phyloP scores from a whole-genome alignment of 1,140 invertebrate species.

The Phthorimaea operculella region DNA sequence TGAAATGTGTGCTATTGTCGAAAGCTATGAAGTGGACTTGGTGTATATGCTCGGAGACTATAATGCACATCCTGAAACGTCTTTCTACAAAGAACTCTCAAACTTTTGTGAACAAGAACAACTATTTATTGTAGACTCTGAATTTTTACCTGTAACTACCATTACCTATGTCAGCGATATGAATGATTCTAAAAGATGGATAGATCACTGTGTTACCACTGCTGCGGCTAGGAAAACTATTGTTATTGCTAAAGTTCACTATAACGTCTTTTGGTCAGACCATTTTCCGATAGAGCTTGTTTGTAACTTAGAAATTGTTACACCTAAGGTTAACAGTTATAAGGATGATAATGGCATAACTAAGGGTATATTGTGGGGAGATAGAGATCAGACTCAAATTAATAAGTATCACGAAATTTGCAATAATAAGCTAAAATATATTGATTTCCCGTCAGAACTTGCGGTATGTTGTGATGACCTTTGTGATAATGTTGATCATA shows the following conservation, averaged over 20 bases:
- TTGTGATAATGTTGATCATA: conserved; percentile 3
- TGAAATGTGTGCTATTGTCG: conserved; percentile 6
- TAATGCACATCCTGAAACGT: conserved; percentile 1
- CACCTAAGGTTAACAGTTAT: background rate
- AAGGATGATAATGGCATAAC: background rate
- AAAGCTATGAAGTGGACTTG: background rate
- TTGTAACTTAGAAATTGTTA: conserved; percentile 3
- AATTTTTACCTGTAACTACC: background rate
- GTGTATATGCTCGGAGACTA: conserved; percentile 5
- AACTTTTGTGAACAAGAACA: conserved; percentile 5
- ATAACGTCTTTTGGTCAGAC: conserved; percentile 7
- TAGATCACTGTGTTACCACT: conserved; percentile 7
- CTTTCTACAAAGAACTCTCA: background rate
- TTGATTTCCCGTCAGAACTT: conserved; percentile 4
- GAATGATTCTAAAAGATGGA: conserved; percentile 2
- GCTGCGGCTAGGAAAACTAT: conserved; percentile 1
- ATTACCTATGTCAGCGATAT: conserved; percentile 6
- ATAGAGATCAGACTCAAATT: background rate
- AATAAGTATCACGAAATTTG: background rate
- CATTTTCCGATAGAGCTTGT: conserved; percentile 3
- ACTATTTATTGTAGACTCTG: background rate
- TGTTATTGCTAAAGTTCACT: background rate
- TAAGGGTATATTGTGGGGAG: conserved; percentile 4
- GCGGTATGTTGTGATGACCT: background rate
- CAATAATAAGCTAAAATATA: background rate